phyloP scores from a whole-genome alignment of 1,140 invertebrate species.

The Gryon sp. region DNA sequence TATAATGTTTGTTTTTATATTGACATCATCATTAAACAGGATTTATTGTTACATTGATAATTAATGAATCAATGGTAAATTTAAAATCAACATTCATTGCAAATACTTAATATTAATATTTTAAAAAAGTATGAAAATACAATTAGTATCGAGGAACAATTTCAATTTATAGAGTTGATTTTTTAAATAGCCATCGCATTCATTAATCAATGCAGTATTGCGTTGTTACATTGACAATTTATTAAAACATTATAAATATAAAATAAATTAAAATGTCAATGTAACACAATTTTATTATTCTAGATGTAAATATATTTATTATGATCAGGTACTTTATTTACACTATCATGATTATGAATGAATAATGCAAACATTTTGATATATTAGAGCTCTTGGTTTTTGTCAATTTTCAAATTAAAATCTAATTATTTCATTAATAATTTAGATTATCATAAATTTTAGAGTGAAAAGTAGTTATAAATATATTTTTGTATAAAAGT shows the following conservation, averaged over 20 bases:
- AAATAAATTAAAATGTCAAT: slow-evolving; percentile 31
- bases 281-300: slow-evolving; percentile 7
- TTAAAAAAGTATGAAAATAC: slow-evolving; percentile 54
- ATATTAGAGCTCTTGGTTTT: slow-evolving; percentile 20
- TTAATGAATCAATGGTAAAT: slow-evolving; percentile 9
- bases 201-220: slow-evolving; percentile 5
- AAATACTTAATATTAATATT: slow-evolving; percentile 15
- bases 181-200: background rate
- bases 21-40: slow-evolving; percentile 36
- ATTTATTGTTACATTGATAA: slow-evolving; percentile 16
- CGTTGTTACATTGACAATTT: slow-evolving; percentile 17
- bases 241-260: slow-evolving; percentile 4
- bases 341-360: slow-evolving; percentile 72
- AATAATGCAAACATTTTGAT: slow-evolving; percentile 64
- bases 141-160: slow-evolving; percentile 22
- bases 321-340: slow-evolving; percentile 80
- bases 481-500: background rate
- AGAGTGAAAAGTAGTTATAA: background rate
- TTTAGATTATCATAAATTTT: too few relatives aligned
- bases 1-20: slow-evolving; percentile 44
- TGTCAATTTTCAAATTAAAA: background rate
- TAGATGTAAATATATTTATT: slow-evolving; percentile 65
- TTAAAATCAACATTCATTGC: background rate
- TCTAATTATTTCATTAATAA: background rate
- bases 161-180: slow-evolving; percentile 12